Evolutionary conservation across 2,888 invertebrate genomes (phyloP), one percentile per base, ranked within the genome.

Genomic region (Eremobia ochroleuca): DNA sequence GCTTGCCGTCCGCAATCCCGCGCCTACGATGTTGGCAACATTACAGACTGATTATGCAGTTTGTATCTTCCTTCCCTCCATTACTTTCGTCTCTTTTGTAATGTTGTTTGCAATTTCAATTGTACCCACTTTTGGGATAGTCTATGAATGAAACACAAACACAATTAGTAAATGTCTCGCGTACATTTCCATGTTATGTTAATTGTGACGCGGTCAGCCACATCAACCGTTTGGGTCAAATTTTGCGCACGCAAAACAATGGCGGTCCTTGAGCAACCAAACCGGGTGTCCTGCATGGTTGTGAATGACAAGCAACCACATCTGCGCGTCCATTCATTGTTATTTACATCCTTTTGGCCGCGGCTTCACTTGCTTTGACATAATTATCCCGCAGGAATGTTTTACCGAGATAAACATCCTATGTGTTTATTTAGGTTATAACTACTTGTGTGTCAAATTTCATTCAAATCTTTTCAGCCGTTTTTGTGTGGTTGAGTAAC

Each of bases 231-330:
- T 82, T 83, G 71, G 69, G 86, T 83, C 76, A 71, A 86, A 65
- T 81, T 84, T 82, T 46, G 76, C 86, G 31, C 71, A 76, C 64
- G 75, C 58, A 46, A 68, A 67, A 87, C 88, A 87, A 86, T 82
- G 59, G 71, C 8, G 13, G 73, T 74, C 88, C 87, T 87, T 87
- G 73, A 43, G n/a, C 46, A n/a, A 55, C 86, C 86, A 83, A 76
- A 62, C 58, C 37, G 13, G 76, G 77, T 62, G 62, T 76, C 59
- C 73, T 55, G 70, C 68, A 46, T 52, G 28, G 61, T 46, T n/a
- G 9, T 65, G 76, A 78, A 77, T 78, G 82, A 67, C 46, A 78
- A 85, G 69, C 74, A 40, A 46, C 64, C 31, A 65, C 66, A 62
- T 71, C 59, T 67, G 58, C 0, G n/a, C 59, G n/a, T 37, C 59